phyloP scores from a whole-genome alignment of 2,888 invertebrate genomes.

The Macrosoma leucophasiata region DNA sequence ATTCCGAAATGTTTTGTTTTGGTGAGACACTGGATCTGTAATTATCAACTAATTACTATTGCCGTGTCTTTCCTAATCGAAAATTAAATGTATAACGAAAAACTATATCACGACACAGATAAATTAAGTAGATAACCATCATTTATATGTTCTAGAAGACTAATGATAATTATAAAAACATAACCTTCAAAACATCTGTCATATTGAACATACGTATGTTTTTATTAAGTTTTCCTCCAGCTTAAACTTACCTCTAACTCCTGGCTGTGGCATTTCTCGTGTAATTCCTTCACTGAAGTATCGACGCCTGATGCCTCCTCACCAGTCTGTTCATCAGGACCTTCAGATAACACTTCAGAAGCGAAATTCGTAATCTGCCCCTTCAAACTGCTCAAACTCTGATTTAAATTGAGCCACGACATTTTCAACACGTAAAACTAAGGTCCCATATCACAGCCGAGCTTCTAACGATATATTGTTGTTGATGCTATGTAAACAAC shows the following conservation, averaged over 20 bases:
- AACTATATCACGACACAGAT: no score
- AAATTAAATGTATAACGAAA: no score
- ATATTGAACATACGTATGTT: conserved; percentile 26
- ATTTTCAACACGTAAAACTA: conserved; percentile 49
- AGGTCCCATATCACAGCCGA: conserved; percentile 48
- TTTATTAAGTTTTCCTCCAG: conserved; percentile 8
- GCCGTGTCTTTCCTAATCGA: no score
- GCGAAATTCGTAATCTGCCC: conserved; percentile 93
- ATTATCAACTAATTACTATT: no score
- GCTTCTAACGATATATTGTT: conserved; percentile 33
- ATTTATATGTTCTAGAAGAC: no score
- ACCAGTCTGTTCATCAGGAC: conserved; percentile 66
- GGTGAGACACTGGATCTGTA: no score
- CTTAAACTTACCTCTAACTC: conserved; percentile 76
- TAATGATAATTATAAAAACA: conserved; percentile 54
- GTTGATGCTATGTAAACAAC: conserved; percentile 53
- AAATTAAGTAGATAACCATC: no score
- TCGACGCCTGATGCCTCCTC: conserved; percentile 35
- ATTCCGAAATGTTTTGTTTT: no score
- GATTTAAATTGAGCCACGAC: conserved; percentile 82
- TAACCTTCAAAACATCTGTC: conserved; percentile 60
- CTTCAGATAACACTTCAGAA: conserved; percentile 90
- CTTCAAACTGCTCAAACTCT: conserved; percentile 82
- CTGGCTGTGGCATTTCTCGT: conserved; percentile 73
- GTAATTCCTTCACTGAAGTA: conserved; percentile 63